phyloP scores from a whole-genome alignment of 2,797 vertebrate species.

The Artibeus jamaicensis region DNA sequence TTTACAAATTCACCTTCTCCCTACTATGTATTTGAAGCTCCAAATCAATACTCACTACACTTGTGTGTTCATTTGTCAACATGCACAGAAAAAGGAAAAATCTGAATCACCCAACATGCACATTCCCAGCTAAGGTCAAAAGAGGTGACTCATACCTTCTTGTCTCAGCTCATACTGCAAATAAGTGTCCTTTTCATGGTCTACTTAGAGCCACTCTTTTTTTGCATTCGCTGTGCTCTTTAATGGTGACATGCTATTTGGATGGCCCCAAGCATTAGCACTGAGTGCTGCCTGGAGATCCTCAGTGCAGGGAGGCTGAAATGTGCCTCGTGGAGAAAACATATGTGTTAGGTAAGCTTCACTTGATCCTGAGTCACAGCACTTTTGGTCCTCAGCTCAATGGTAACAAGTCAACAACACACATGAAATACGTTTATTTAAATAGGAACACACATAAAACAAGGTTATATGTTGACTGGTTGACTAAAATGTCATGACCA shows the following conservation, averaged over 20 bases:
- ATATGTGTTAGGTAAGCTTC: too few species aligned
- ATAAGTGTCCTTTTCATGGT: neutral
- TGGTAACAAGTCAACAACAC: neutral
- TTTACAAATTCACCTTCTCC: neutral
- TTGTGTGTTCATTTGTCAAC: neutral
- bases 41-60: fast-evolving
- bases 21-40: neutral
- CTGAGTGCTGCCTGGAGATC: neutral
- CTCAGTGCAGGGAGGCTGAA: neutral
- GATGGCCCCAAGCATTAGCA: neutral
- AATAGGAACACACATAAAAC: neutral
- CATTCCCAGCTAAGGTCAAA: fast-evolving
- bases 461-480: neutral
- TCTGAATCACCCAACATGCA: fast-evolving
- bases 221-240: neutral
- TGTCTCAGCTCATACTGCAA: neutral
- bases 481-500: neutral
- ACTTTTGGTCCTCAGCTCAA: neutral
- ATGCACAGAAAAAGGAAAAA: neutral
- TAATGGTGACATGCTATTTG: neutral
- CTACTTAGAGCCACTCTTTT: neutral
- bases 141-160: neutral
- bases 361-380: too few species aligned
- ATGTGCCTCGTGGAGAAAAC: neutral
- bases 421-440: neutral